These are phyloP conservation scores for Lasioglossum albipes DNA, from an alignment of 1,140 invertebrate genomes.

Conservation along the genomic window DNA sequence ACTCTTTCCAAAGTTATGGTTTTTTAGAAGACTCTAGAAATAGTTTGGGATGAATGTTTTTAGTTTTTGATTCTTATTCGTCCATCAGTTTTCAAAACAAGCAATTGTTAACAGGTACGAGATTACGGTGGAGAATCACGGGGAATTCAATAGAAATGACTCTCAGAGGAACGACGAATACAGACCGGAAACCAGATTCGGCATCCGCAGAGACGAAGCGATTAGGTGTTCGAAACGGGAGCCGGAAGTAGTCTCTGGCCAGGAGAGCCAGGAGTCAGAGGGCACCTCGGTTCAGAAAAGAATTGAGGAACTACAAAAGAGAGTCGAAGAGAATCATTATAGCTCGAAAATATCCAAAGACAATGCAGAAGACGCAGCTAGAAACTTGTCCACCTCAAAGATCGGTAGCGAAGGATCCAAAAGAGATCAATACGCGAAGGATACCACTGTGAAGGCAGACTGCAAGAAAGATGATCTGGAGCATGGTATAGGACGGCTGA, in stretches of 20 bases:
- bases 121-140: slow-evolving; percentile 74
- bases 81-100: too few species aligned
- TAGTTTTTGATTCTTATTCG: too few species aligned
- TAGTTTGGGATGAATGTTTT: too few species aligned
- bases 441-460: slow-evolving; percentile 63
- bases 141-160: slow-evolving; percentile 67
- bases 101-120: slow-evolving; percentile 57
- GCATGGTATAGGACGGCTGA: slow-evolving; percentile 74
- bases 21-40: too few species aligned
- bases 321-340: slow-evolving; percentile 65
- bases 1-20: too few species aligned
- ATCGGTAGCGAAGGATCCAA: slow-evolving; percentile 57
- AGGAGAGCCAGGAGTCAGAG: slow-evolving; percentile 54
- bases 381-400: slow-evolving; percentile 45
- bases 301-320: slow-evolving; percentile 73
- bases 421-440: slow-evolving; percentile 63
- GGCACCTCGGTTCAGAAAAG: slow-evolving; percentile 66
- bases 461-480: slow-evolving; percentile 73
- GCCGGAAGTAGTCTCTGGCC: slow-evolving; percentile 39
- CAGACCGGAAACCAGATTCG: slow-evolving; percentile 74
- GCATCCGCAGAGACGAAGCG: slow-evolving; percentile 69
- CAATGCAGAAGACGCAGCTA: slow-evolving; percentile 30
- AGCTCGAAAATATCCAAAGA: slow-evolving; percentile 63
- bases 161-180: slow-evolving; percentile 74
- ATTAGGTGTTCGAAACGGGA: slow-evolving; percentile 68